Base-by-base conservation (phyloP, 2,113 vertebrate genomes). In the Nesoenas mayeri region DNA sequence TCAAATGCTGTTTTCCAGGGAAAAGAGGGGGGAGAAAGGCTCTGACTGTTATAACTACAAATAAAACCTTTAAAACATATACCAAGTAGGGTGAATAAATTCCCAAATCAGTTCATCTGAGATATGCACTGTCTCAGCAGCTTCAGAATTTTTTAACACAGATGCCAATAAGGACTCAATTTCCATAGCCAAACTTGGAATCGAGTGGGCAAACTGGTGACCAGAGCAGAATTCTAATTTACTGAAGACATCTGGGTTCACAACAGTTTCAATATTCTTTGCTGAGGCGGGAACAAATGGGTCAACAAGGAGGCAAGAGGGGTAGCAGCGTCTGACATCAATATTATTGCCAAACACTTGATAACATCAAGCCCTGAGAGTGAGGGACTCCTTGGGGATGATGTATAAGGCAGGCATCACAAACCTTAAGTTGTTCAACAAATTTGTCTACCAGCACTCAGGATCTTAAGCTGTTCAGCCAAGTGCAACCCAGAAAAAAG, bases 41-140 rank as follows among this genome's bases (percentile, higher is more conserved):
- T 94, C 32, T 88, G 47, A 54, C 70, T 79, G 61, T 36, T 85
- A 67, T 48, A 0, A 1, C 72, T 88, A 62, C 92, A 90, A 91
- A 84, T 77, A 96, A 96, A 93, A 21, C 22, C 47, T 86, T 93
- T 77, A 78, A 80, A 95, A 51, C 16, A 60, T 42, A 66, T 20
- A 56, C 32, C 51, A 80, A 80, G 57, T 15, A 67, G 53, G 36
- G 78, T 47, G 40, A 73, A 78, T 64, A 66, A 78, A 96, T 34
- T 70, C 79, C n/a, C 44, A 57, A 66, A 79, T 79, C 51, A 64
- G 44, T 57, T 85, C 26, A 60, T 90, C 47, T 90, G 32, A 83
- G 62, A 73, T 73, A 62, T 13, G 12, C 13, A 4, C 71, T 65
- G 4, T 48, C 48, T 83, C 3, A 2, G n/a, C 53, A 74, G 48